Base-by-base conservation (phyloP, 2,888 invertebrate genomes). In the Abrostola tripartita region DNA sequence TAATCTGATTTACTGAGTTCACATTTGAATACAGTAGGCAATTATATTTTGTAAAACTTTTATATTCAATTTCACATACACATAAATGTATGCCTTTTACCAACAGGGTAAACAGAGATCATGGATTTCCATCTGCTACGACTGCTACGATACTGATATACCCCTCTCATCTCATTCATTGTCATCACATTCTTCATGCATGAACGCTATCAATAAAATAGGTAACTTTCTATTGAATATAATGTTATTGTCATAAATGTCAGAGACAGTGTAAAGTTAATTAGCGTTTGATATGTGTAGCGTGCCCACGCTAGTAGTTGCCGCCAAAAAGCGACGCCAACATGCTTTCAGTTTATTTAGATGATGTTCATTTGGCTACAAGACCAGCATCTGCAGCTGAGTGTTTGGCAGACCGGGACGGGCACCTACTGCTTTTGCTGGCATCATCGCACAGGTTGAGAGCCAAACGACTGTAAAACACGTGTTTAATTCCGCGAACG, bases 341-440 rank as follows among this genome's bases (percentile, higher is more conserved):
- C 75, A 66, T 74, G 69, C 71, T 81, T 78, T 69, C 71, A 81
- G 81, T 81, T 83, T 69, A 81, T 80, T 83, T 84, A 85, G 85
- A 88, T 87, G 84, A 79, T 82, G 81, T 86, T 86, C 73, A 89
- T 91, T 90, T 90, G 90, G 89, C 88, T 84, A 78, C 78, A 81
- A 81, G 82, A 76, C 78, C 71, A 79, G 77, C 86, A 88, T 86
- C 85, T 88, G 88, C 71, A 82, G 77, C 77, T 75, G 69, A 62
- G 69, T 84, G 86, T 85, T 91, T 91, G 90, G 90, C 91, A 90
- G 72, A 67, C 74, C 64, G 74, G 73, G 73, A 71, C 78, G 71
- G 70, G 79, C 84, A 85, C 85, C 81, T 82, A 79, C 79, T 85
- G 74, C 76, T 81, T 81, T 84, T 84, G 78, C 89, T 91, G 90